Evolutionary conservation across 2,113 vertebrate species (phyloP), one percentile per base, ranked within the genome.

Genomic region (Proterorhinus semilunaris): DNA sequence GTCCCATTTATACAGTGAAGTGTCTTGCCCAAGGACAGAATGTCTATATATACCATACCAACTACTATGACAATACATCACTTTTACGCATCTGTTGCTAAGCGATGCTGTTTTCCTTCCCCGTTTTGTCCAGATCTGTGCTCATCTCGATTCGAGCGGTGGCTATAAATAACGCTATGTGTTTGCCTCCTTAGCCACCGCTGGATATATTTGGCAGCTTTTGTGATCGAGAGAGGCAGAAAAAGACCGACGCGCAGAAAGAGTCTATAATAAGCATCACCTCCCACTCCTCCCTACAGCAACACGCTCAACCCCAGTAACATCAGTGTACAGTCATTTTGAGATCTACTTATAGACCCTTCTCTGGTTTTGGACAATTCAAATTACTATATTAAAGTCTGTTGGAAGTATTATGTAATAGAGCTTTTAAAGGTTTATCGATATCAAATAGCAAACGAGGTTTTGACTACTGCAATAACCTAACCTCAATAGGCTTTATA

Each of bases 201-300:
- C 84, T 88, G 89, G 83, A 83, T 91, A 90, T 86, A 85, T 90
- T 90, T 91, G 90, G 87, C 87, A 85, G 81, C 85, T 84, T 87
- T 80, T 85, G 88, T 86, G 89, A 90, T 83, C 64, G 80, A 80
- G 86, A 86, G 65, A 85, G 76, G 83, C 80, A 72, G 77, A 72
- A 83, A 87, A 86, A 85, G 86, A 83, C 65, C 62, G 75, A 88
- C 73, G 74, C 79, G 85, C 79, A 71, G 65, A 86, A 82, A 69
- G 66, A 48, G 70, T 82, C 88, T 91, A 91, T 86, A 81, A 86
- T 89, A 91, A 91, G 91, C 84, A 79, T 61, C 80, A 68, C 86
- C 82, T 80, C 89, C 88, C 84, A 89, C 88, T 84, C 86, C 65
- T 90, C 68, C 76, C 85, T 78, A 81, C 87, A 79, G 80, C 65